Evolutionary conservation across 92 coral and sea anemone genomes (phyloP).

Genomic region (Parazoanthus darwini): DNA sequence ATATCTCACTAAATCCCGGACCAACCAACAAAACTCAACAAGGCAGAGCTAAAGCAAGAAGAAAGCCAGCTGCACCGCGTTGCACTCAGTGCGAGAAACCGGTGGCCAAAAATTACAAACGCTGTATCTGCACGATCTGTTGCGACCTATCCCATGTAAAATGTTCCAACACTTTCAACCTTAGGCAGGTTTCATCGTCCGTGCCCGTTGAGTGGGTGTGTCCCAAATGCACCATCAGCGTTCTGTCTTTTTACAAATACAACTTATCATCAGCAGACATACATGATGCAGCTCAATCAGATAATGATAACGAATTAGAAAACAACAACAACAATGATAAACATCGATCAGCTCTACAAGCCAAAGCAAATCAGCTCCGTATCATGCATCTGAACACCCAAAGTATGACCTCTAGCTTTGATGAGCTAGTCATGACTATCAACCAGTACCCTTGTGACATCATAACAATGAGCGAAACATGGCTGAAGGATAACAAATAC

Average conservation of each 20-base stretch:
- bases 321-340: neutral
- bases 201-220: slow-evolving; percentile 49
- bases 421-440: slow-evolving; percentile 10
- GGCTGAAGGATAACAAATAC: slow-evolving; percentile 33
- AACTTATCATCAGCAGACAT: slow-evolving; percentile 2
- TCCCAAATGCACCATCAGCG: slow-evolving; percentile 52
- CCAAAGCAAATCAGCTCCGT: neutral
- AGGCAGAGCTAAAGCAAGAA: too few relatives aligned
- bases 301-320: slow-evolving; percentile 3
- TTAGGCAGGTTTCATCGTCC: slow-evolving; percentile 30
- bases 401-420: slow-evolving; percentile 39
- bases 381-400: slow-evolving; percentile 38
- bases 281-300: slow-evolving; percentile 11
- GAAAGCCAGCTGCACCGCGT: slow-evolving; percentile 15
- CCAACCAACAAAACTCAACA: too few relatives aligned
- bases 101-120: slow-evolving; percentile 45
- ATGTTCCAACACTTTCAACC: slow-evolving; percentile 26
- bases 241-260: slow-evolving; percentile 43
- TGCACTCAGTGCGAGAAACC: slow-evolving; percentile 43
- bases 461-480: slow-evolving; percentile 25
- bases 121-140: slow-evolving; percentile 44
- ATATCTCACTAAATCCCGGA: too few relatives aligned
- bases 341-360: neutral
- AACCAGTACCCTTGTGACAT: slow-evolving; percentile 30
- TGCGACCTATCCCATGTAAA: slow-evolving; percentile 40